Percentiles rank a stretch among this genome's conserved stretches.
phyloP scores from a whole-genome alignment of 1,140 invertebrate genomes.

The Brachionus koreanus region DNA sequence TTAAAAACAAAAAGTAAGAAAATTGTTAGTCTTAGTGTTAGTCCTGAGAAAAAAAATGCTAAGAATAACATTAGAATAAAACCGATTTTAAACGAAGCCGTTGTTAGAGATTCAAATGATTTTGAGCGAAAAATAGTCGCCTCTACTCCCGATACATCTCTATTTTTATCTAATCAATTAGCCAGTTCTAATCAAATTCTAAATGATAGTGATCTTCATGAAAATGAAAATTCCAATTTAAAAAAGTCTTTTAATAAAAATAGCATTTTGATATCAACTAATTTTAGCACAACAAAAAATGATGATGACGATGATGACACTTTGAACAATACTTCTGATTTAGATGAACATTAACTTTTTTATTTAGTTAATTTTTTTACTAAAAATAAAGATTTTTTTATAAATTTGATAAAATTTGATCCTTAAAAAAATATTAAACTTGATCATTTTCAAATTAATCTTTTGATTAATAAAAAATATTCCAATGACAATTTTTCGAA shows the following conservation, averaged over 20 bases:
- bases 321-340: constrained; percentile 28
- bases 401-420: not conserved
- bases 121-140: constrained; percentile 40
- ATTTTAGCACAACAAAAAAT: not conserved
- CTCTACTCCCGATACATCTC: constrained; percentile 38
- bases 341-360: not conserved
- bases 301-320: constrained; percentile 27
- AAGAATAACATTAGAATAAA: constrained; percentile 36
- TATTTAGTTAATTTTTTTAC: not conserved
- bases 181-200: not conserved
- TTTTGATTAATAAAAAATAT: not conserved
- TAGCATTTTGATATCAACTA: not conserved
- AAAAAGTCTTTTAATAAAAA: not conserved
- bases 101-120: constrained; percentile 38
- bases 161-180: not conserved
- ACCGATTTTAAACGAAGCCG: not conserved
- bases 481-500: not conserved
- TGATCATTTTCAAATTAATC: too few species aligned
- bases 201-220: not conserved
- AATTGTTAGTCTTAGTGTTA: constrained; percentile 3
- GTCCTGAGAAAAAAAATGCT: not conserved
- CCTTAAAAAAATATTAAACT: too few species aligned
- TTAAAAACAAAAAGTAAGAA: constrained; percentile 32
- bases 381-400: not conserved
- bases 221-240: not conserved